Conservation (phyloP, 2,888 invertebrate species). For the Mesorhabditis belari region DNA sequence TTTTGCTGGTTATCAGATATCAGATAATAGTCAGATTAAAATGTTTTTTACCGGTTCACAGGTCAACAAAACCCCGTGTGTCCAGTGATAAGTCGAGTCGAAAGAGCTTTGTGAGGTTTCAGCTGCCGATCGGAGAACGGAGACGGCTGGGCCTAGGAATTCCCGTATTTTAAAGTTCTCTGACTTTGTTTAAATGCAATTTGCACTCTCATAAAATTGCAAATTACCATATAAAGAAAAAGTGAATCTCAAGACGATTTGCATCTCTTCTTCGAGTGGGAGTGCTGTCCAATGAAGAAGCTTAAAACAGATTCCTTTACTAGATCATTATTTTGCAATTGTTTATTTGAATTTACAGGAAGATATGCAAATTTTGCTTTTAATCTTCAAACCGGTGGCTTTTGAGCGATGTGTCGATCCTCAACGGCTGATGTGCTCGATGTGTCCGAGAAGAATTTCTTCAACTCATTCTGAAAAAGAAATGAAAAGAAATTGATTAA, state of each 20-base stretch:
- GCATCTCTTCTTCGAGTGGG: background rate
- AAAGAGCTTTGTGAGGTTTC: background rate
- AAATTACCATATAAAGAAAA: background rate
- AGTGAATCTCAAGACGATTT: background rate
- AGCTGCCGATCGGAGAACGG: background rate
- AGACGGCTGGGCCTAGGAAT: background rate
- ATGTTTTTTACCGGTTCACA: too few species aligned
- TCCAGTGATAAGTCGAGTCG: background rate
- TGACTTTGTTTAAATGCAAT: too few species aligned
- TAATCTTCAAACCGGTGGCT: background rate
- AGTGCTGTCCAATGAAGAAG: background rate
- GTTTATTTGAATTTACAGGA: too few species aligned
- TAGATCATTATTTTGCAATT: too few species aligned
- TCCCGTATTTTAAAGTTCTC: background rate
- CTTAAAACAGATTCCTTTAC: background rate
- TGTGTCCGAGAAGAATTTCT: background rate
- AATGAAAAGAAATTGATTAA: too few species aligned
- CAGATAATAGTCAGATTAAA: too few species aligned
- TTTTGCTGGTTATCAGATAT: too few species aligned
- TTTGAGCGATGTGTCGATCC: background rate
- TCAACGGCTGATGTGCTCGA: too few species aligned
- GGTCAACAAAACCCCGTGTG: background rate
- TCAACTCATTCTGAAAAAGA: background rate
- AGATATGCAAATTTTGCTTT: too few species aligned
- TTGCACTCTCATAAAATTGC: too few species aligned